Conservation (phyloP, 2,113 vertebrate species). For the Hepsetus odoe region DNA sequence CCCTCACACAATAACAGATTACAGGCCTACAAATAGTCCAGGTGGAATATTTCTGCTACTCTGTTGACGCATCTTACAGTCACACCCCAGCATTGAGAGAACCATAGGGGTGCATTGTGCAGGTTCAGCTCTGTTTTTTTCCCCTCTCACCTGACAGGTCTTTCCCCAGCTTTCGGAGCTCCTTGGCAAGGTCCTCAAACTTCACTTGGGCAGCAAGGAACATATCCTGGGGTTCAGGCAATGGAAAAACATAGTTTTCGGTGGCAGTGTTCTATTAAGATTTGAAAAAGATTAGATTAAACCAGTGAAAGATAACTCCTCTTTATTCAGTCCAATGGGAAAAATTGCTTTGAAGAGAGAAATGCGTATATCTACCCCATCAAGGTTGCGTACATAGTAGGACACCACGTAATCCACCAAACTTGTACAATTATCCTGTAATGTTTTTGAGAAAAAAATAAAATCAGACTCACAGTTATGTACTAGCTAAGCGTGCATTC, state of each 20-base stretch:
- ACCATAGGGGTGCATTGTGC: neutral
- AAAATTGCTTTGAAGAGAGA: neutral
- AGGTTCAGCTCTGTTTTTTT: neutral
- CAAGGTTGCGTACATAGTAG: slow-evolving; percentile 89
- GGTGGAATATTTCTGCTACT: neutral
- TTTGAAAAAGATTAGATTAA: neutral
- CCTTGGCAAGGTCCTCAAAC: slow-evolving; percentile 90
- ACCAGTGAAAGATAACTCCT: neutral
- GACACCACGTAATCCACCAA: slow-evolving; percentile 93
- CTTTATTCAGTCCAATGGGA: neutral
- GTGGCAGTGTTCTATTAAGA: slow-evolving; percentile 85
- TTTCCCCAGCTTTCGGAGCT: slow-evolving; percentile 84
- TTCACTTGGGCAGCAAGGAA: slow-evolving; percentile 94
- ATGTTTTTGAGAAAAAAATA: slow-evolving; percentile 28
- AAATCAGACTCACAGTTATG: neutral
- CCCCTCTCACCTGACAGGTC: slow-evolving; percentile 84
- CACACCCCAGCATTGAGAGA: slow-evolving; percentile 5
- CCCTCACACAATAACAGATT: slow-evolving; percentile 59
- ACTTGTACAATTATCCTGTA: slow-evolving; percentile 87
- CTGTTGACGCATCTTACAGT: neutral
- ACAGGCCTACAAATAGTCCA: slow-evolving; percentile 30
- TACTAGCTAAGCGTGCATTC: neutral
- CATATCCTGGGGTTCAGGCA: slow-evolving; percentile 93
- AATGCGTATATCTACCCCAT: slow-evolving; percentile 78
- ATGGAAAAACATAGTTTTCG: slow-evolving; percentile 87